phyloP scores from a whole-genome alignment of 23 tunicate species.

The Styela plicata region DNA sequence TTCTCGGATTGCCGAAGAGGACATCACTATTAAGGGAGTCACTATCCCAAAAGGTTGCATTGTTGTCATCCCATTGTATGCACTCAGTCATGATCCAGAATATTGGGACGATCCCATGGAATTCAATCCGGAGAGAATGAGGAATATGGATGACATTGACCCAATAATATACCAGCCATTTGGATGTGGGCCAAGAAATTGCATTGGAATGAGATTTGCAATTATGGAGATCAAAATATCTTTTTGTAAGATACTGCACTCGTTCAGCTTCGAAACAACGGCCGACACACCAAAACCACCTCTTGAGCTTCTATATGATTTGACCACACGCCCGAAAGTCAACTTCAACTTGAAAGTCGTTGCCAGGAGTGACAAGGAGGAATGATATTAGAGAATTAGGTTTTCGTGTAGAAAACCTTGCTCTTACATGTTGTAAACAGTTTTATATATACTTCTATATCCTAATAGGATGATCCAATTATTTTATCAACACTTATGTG shows the following conservation, averaged over 20 bases:
- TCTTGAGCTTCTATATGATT: constrained; percentile 30
- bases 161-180: constrained; percentile 57
- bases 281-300: constrained; percentile 65
- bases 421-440: too few relatives aligned
- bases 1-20: constrained; percentile 33
- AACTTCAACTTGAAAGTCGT: constrained; percentile 30
- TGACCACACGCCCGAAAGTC: constrained; percentile 37
- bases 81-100: constrained; percentile 34
- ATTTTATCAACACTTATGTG: too few relatives aligned
- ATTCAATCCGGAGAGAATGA: constrained; percentile 67
- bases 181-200: constrained; percentile 68
- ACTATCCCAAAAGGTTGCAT: constrained; percentile 25
- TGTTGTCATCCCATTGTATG: constrained; percentile 37
- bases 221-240: constrained; percentile 52
- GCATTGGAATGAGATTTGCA: constrained; percentile 69
- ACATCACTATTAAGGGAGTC: constrained; percentile 42
- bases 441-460: too few relatives aligned
- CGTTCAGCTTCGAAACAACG: constrained; percentile 35
- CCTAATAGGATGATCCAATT: too few relatives aligned
- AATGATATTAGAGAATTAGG: too few relatives aligned
- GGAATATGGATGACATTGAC: constrained; percentile 65
- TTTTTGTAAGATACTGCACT: constrained; percentile 38
- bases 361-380: too few relatives aligned
- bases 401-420: too few relatives aligned
- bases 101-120: constrained; percentile 51